Evolutionary conservation across 2,113 vertebrate species (phyloP), one percentile per base, ranked within the genome.

Genomic region (Vulpes vulpes): DNA sequence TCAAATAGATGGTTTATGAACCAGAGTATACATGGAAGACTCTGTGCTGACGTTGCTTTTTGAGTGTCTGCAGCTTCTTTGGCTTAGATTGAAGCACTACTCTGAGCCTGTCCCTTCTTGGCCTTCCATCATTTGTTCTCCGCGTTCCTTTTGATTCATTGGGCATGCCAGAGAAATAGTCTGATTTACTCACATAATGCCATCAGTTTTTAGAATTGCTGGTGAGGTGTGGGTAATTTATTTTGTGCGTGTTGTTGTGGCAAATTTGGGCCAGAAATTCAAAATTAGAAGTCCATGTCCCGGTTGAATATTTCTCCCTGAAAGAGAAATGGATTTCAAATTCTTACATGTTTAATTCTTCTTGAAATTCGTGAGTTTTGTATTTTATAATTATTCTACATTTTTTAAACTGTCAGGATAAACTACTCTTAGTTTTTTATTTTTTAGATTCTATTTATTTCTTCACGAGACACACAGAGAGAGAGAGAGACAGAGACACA

Each of bases 321-420:
- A 71, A 67, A 35, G 60, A 91, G 62, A 94, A 92, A 78, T 43
- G 8, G 16, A 32, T 78, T 65, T 89, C 80, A 76, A 22, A 87
- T 96, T 94, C 38, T 74, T 69, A 73, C 8, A 93, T 76, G 23
- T 93, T 95, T 93, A 95, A 64, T 96, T 93, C 51, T 91, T 93
- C 35, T 85, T 92, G 49, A 80, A 95, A 65, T 71, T 65, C 65
- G 17, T 85, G 32, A 69, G 19, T 88, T 97, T 95, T 92, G 49
- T 92, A 83, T 95, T 95, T 95, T 86, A 83, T 73, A 65, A 94
- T 88, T 81, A 65, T n/a, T 82, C 38, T n/a, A 27, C 38, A 64
- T 71, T 84, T 89, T 85, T 57, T 71, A 94, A 88, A 62, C 71
- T 82, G 8, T 88, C 35, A 88, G 43, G 73, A 55, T 89, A 92